Evolutionary conservation across 2,797 vertebrate species (phyloP).

Genomic region (Gallinago stenura): DNA sequence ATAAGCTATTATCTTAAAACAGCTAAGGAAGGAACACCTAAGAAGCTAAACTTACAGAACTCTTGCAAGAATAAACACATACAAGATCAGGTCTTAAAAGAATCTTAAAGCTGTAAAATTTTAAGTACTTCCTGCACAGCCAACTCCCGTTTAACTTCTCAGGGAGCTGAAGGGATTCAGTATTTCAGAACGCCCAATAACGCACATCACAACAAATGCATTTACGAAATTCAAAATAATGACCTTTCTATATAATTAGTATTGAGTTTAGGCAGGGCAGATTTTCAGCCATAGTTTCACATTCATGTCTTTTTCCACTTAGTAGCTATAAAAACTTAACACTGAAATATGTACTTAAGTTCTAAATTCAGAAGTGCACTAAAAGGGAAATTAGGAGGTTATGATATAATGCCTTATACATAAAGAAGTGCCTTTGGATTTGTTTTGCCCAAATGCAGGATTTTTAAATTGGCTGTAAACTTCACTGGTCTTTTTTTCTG

Average conservation of each 20-base stretch:
- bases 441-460: not conserved
- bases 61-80: not conserved
- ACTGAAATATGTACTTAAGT: not conserved
- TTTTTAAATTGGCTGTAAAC: not conserved
- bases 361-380: not conserved
- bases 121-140: not conserved
- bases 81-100: not conserved
- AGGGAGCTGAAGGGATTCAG: not conserved
- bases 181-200: not conserved
- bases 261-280: not conserved
- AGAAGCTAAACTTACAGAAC: not conserved
- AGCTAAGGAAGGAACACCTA: not conserved
- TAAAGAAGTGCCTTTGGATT: not conserved
- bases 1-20: not conserved
- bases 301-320: not conserved
- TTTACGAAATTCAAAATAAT: not conserved
- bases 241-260: not conserved
- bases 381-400: not conserved
- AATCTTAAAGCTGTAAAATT: not conserved
- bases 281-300: not conserved
- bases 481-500: not conserved
- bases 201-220: rapidly evolving
- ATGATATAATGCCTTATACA: rapidly evolving
- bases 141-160: not conserved
- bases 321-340: not conserved